Evolutionary conservation across 2,888 invertebrate species (phyloP), one percentile per base, ranked within the genome.

Genomic region (Electrophaes corylata): DNA sequence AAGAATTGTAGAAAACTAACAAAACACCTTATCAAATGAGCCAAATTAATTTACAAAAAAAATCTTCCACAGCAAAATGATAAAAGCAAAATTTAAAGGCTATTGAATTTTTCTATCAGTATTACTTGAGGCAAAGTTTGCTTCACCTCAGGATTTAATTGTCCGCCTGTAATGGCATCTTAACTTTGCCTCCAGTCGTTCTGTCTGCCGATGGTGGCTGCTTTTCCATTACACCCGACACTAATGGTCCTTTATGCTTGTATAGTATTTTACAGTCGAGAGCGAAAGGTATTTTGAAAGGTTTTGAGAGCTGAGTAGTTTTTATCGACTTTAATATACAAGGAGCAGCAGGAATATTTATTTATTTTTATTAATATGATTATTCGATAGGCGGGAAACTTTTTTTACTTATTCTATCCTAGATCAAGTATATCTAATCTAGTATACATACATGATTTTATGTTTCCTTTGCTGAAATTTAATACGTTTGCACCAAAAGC

Each of bases 71-170:
- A 12, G 12, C 33, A 39, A 52, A 43, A 43, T 10, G 16, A 37
- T 35, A 41, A 14, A 16, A 29, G 14, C 37, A 12, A 20, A 44
- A 58, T 49, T 45, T 41, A 50, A 47, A 51, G 37, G 23, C 10
- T n/a, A 60, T 57, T 51, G 49, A 59, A 53, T 43, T 50, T 11
- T 58, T 50, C 56, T 39, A 58, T 60, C 60, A 64, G 47, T 47
- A 54, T 54, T 60, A 46, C 48, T 61, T 52, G 53, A 31, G 60
- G 56, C 14, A 57, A 57, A 58, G 53, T 50, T 46, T 16, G 56
- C 45, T 50, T 68, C 66, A 73, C 72, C 70, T 76, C 66, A 64
- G 76, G 76, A 77, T 83, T 85, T 83, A 85, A 86, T 81, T 81
- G 81, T 79, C 76, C 73, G 71, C 63, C 60, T 71, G 64, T 81